Base-by-base conservation (phyloP, 2,113 vertebrate genomes). In the Oceanodroma tethys region DNA sequence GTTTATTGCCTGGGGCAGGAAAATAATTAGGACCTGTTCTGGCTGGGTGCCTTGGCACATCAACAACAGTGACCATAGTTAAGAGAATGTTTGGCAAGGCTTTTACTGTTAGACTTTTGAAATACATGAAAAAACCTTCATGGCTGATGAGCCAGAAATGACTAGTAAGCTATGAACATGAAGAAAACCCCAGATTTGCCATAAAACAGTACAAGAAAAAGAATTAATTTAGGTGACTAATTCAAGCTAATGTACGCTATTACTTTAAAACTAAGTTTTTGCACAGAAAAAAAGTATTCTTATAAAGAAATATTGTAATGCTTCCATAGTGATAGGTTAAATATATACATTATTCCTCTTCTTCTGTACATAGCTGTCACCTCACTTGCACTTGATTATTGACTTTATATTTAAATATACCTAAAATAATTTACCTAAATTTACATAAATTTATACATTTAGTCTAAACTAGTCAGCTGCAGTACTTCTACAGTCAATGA, bases 21-120 rank as follows among this genome's bases (percentile, higher is more conserved):
- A 94, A 93, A 92, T 93, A 95, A 95, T 85, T 92, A 95, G 70
- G 70, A 88, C 71, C 75, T 86, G 66, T 80, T 80, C 58, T 96
- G 92, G 70, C 94, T 85, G 43, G 9, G 20, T 94, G 92, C 88
- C 95, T 93, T 90, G 92, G 88, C 90, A 72, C 27, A n/a, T 93
- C 71, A 92, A 67, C 50, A 74, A 66, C 70, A 72, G 15, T 85
- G 90, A 68, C 90, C 90, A 68, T 9, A 93, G 63, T 84, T 87
- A 91, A 87, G 29, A 87, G 84, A 93, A 74, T 67, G 34, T 72
- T 85, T 97, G 92, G 70, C 88, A 90, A 85, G 48, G 38, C 5
- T 92, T 92, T 75, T 68, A 26, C 52, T 86, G 34, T 72, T 75
- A 85, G 60, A 42, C 11, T 92, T 96, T 60, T 48, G 56, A 90